A percentile compares a stretch with the other conserved stretches of the same genome.
Conservation (phyloP, 1,140 invertebrate genomes). For the Capitella teleta region DNA sequence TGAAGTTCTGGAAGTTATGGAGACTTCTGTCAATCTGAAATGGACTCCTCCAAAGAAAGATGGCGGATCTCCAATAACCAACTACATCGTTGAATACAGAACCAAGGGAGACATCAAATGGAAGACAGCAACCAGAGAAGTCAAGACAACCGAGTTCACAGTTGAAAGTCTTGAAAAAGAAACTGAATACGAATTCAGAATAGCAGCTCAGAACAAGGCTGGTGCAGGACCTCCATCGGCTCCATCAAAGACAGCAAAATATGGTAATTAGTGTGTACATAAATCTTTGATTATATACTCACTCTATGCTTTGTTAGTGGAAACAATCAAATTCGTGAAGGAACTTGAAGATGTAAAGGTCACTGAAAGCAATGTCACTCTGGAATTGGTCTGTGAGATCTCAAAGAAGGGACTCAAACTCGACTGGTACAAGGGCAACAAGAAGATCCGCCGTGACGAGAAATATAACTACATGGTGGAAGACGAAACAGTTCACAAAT, state of each 20-base stretch:
- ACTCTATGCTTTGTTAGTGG: conserved; percentile 9
- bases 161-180: conserved; percentile 64
- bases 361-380: conserved; percentile 9
- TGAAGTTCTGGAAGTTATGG: conserved; percentile 74
- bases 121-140: conserved; percentile 7
- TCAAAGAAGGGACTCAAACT: conserved; percentile 27
- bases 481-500: conserved; percentile 14
- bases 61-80: conserved; percentile 76
- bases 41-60: conserved; percentile 85
- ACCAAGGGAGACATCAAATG: conserved; percentile 18
- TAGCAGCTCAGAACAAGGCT: conserved; percentile 92
- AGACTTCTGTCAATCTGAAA: conserved; percentile 72
- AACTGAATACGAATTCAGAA: conserved; percentile 92
- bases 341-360: conserved; percentile 9
- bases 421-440: conserved; percentile 61
- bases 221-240: conserved; percentile 84
- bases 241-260: conserved; percentile 71
- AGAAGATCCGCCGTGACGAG: conserved; percentile 29
- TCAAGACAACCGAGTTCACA: no score
- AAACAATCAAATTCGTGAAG: conserved; percentile 5
- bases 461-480: conserved; percentile 34
- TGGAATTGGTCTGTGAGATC: conserved; percentile 32
- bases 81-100: conserved; percentile 77
- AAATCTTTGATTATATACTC: no score
- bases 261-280: conserved; percentile 7